Percentiles rank a stretch among this genome's conserved stretches.
Evolutionary conservation across 1,140 invertebrate genomes (phyloP).

Genomic region (Nephila pilipes): DNA sequence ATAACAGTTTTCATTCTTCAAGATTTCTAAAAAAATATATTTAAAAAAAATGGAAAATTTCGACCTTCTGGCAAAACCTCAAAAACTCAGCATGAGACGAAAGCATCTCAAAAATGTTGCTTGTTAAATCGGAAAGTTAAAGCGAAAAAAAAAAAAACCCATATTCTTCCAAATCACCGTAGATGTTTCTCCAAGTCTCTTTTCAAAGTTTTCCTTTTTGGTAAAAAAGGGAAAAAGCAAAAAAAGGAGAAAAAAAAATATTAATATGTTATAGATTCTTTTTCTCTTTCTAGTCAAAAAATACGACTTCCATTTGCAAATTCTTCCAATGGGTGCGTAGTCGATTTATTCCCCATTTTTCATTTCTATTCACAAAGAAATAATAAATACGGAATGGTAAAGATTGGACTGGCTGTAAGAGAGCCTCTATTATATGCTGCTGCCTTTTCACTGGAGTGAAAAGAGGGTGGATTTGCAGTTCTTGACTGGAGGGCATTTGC

Average conservation of each 20-base stretch:
- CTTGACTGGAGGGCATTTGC: conserved; percentile 33
- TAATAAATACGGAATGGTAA: conserved; percentile 57
- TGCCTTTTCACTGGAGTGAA: conserved; percentile 25
- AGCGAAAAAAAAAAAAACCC: neutral
- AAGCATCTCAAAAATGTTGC: conserved; percentile 32
- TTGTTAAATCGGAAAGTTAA: conserved; percentile 45
- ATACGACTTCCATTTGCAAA: conserved; percentile 62
- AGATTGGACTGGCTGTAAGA: neutral
- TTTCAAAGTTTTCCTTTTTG: conserved; percentile 29
- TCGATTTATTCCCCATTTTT: conserved; percentile 62
- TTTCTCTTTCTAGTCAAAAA: conserved; percentile 15
- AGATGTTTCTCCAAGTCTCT: conserved; percentile 45
- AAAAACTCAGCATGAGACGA: conserved; percentile 27
- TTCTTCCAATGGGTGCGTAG: conserved; percentile 31
- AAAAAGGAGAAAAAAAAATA: neutral
- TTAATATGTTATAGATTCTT: conserved; percentile 53
- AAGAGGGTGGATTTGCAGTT: neutral
- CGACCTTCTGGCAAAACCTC: conserved; percentile 57
- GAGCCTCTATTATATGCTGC: conserved; percentile 19
- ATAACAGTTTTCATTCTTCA: conserved; percentile 46
- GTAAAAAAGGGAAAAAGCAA: neutral
- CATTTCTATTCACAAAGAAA: conserved; percentile 57
- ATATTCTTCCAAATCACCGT: conserved; percentile 53
- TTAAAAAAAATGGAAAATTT: conserved; percentile 9
- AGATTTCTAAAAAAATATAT: neutral